Evolutionary conservation across 2,888 invertebrate genomes (phyloP).

Genomic region (Cantharis rufa): DNA sequence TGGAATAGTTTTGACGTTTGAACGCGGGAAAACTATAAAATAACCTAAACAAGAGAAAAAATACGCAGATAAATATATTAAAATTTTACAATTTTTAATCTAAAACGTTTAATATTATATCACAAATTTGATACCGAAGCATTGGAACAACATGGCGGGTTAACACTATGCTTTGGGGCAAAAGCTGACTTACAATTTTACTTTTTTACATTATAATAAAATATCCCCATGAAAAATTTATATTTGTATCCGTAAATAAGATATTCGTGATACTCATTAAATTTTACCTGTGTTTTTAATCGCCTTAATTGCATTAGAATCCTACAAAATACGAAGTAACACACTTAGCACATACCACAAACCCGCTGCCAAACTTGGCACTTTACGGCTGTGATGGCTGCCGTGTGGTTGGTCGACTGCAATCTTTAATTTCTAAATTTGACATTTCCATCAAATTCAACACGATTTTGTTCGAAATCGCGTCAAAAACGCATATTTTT

Average conservation of each 20-base stretch:
- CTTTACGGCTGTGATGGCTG: slow-evolving; percentile 54
- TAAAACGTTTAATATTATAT: slow-evolving; percentile 34
- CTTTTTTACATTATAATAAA: slow-evolving; percentile 31
- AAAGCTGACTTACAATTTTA: slow-evolving; percentile 51
- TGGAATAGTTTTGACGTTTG: slow-evolving; percentile 51
- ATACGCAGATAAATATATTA: slow-evolving; percentile 54
- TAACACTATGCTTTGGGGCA: slow-evolving; percentile 57
- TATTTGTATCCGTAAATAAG: slow-evolving; percentile 15
- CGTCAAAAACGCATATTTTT: slow-evolving; percentile 36
- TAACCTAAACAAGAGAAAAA: slow-evolving; percentile 56
- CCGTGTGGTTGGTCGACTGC: slow-evolving; percentile 36
- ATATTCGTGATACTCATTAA: slow-evolving; percentile 16
- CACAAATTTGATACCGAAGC: slow-evolving; percentile 58
- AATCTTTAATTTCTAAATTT: slow-evolving; percentile 26
- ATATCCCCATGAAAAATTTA: slow-evolving; percentile 20
- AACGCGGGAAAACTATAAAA: slow-evolving; percentile 58
- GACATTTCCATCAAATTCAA: slow-evolving; percentile 28
- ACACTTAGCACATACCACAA: slow-evolving; percentile 57
- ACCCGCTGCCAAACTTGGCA: slow-evolving; percentile 56
- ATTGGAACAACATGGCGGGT: slow-evolving; percentile 73
- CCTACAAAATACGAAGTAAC: slow-evolving; percentile 56
- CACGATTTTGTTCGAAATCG: slow-evolving; percentile 38
- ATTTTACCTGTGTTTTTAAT: slow-evolving; percentile 56
- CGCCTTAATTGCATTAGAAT: slow-evolving; percentile 56
- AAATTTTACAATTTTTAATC: slow-evolving; percentile 40